A percentile compares a stretch with the other conserved stretches of the same genome.
Evolutionary conservation across 2,888 invertebrate genomes (phyloP).

Genomic region (Phengaris arion): DNA sequence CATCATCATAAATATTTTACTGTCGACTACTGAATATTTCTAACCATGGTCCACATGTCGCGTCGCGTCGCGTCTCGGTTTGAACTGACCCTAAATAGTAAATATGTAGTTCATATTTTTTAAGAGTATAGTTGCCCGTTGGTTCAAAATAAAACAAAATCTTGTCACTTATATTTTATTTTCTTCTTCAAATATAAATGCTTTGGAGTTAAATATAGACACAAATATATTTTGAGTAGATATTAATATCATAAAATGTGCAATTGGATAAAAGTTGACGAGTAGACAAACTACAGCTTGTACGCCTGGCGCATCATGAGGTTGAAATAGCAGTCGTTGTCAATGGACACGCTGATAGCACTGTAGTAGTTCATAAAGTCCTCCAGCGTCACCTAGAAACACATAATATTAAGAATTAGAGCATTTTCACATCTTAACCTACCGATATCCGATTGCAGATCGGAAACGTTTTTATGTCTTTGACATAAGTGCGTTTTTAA

Average conservation of each 20-base stretch:
- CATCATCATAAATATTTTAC: no score
- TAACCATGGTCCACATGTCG: no score
- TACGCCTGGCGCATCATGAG: conserved; percentile 96
- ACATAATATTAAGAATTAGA: conserved; percentile 42
- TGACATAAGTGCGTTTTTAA: no score
- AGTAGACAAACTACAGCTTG: conserved; percentile 82
- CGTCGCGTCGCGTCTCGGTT: no score
- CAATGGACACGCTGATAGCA: conserved; percentile 95
- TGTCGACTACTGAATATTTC: no score
- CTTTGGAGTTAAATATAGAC: background rate
- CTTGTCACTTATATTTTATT: background rate
- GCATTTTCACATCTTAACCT: background rate
- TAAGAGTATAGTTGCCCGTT: background rate
- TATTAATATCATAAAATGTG: background rate
- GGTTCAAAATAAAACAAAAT: background rate
- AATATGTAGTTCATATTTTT: no score
- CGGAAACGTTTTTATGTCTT: no score
- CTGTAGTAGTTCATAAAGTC: conserved; percentile 97
- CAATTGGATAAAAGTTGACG: background rate
- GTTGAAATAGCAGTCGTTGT: conserved; percentile 96
- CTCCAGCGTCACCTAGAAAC: conserved; percentile 90
- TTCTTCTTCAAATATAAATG: background rate
- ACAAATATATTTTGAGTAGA: conserved; percentile 1
- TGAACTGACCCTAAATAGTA: no score
- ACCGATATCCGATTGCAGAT: no score